Evolutionary conservation across 2,113 vertebrate genomes (phyloP).

Genomic region (Dissostichus mawsoni): DNA sequence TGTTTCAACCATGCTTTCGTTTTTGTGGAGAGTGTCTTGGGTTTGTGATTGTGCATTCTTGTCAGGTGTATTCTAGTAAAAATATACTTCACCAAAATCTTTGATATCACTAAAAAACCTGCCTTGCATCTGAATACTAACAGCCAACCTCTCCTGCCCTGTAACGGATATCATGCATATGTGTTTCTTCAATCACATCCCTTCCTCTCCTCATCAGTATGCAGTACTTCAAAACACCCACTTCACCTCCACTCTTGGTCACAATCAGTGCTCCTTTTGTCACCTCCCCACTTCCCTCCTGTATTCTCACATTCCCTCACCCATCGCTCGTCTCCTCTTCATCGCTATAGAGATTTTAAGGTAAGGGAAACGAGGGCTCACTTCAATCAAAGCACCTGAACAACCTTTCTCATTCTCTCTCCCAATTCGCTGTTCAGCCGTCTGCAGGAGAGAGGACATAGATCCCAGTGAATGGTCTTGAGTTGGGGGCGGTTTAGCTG

Average conservation of each 20-base stretch:
- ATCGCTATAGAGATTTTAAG: slow-evolving; percentile 23
- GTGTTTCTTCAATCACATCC: slow-evolving; percentile 14
- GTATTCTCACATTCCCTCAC: slow-evolving; percentile 13
- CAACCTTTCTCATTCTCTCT: background rate
- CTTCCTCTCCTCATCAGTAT: slow-evolving; percentile 25
- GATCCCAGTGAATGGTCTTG: background rate
- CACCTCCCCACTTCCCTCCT: slow-evolving; percentile 5
- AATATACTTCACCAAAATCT: background rate
- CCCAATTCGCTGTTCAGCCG: background rate
- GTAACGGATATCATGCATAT: background rate
- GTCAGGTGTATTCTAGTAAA: slow-evolving; percentile 2
- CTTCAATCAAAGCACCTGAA: slow-evolving; percentile 48
- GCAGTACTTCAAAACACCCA: slow-evolving; percentile 6
- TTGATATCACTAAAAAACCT: background rate
- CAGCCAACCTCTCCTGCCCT: background rate
- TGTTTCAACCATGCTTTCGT: background rate
- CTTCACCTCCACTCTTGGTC: slow-evolving; percentile 21
- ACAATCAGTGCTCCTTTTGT: slow-evolving; percentile 49
- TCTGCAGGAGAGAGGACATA: slow-evolving; percentile 6
- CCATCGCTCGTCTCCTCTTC: slow-evolving; percentile 29
- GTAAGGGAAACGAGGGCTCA: slow-evolving; percentile 21
- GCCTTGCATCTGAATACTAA: background rate
- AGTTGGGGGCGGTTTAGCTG: slow-evolving; percentile 25
- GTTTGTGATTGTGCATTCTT: background rate
- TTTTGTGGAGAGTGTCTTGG: background rate